These are phyloP conservation scores for Etheostoma spectabile DNA, from an alignment of 2,113 vertebrate genomes.

Conservation along the genomic window DNA sequence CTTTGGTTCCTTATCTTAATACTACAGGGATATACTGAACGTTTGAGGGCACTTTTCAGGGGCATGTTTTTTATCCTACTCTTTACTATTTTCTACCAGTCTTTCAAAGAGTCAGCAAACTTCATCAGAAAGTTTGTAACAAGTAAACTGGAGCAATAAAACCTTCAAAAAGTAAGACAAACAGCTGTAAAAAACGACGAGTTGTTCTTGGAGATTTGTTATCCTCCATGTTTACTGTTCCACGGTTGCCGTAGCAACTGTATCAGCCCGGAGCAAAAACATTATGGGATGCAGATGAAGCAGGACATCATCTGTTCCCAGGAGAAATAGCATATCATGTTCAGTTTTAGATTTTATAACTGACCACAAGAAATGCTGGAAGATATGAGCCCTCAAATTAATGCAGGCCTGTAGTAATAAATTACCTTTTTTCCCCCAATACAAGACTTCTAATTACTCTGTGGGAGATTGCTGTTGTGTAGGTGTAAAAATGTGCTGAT, in stretches of 20 bases:
- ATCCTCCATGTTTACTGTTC: constrained; percentile 11
- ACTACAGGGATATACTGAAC: constrained; percentile 1
- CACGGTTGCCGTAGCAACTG: constrained; percentile 45
- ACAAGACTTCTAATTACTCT: neutral
- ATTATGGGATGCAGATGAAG: constrained; percentile 57
- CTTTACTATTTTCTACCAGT: neutral
- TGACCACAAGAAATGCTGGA: constrained; percentile 9
- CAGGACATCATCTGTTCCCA: constrained; percentile 11
- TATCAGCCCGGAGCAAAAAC: constrained; percentile 2
- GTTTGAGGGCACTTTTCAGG: neutral
- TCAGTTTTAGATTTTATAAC: constrained; percentile 5
- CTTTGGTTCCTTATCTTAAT: neutral
- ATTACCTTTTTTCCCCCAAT: neutral
- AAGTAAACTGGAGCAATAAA: constrained; percentile 13
- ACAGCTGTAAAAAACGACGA: constrained; percentile 33
- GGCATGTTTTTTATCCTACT: neutral
- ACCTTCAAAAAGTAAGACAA: constrained; percentile 22
- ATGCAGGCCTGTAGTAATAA: neutral
- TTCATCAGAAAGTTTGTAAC: neutral
- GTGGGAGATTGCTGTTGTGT: neutral
- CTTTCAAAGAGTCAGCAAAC: constrained; percentile 14
- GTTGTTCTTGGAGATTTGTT: constrained; percentile 8
- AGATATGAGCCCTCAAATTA: neutral
- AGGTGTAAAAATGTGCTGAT: neutral
- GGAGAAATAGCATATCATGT: neutral